These are phyloP conservation scores for Hesperophylax magnus DNA, from an alignment of 1,140 invertebrate species.

Conservation along the genomic window DNA sequence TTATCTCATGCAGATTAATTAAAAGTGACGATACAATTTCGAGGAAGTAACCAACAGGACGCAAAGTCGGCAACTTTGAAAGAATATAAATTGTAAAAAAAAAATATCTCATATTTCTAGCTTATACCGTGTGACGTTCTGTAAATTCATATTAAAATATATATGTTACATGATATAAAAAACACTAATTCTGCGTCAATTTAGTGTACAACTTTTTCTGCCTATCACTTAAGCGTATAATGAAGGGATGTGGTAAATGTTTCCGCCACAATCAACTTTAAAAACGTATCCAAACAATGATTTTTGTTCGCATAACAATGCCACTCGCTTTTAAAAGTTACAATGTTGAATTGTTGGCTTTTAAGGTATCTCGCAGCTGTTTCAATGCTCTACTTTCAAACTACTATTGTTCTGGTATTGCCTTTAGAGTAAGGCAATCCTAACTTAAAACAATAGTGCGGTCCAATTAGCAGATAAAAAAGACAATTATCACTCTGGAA, in stretches of 20 bases:
- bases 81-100: no score
- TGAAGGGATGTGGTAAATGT: no score
- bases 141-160: no score
- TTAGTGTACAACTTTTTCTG: no score
- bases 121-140: no score
- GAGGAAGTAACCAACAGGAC: background rate
- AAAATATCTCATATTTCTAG: no score
- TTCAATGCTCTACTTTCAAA: background rate
- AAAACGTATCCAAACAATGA: background rate
- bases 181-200: no score
- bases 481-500: background rate
- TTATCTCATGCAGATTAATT: conserved; percentile 18
- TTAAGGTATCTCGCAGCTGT: background rate
- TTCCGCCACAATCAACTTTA: no score
- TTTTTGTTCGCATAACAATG: background rate
- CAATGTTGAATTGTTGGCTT: conserved; percentile 8
- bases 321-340: background rate
- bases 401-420: conserved; percentile 4
- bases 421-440: conserved; percentile 2
- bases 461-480: background rate
- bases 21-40: conserved; percentile 22
- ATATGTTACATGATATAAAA: no score
- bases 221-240: no score
- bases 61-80: background rate
- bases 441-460: conserved; percentile 15